Conservation (phyloP, 2,888 invertebrate species). For the Phalera bucephala region DNA sequence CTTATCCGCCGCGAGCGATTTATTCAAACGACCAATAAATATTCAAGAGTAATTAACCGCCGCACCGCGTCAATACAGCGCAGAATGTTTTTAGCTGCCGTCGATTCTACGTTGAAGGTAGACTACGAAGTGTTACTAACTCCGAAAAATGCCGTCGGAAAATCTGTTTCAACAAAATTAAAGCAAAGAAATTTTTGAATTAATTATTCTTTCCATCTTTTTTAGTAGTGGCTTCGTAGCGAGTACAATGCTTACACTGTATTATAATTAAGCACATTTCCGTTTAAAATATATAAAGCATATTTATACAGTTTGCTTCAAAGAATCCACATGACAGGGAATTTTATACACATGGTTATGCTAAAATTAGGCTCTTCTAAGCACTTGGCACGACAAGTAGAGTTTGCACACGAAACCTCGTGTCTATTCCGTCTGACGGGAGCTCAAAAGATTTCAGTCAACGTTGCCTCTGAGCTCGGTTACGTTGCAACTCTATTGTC, state of each 20-base stretch:
- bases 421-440: conserved; percentile 51
- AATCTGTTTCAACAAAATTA: conserved; percentile 47
- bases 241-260: background rate
- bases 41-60: conserved; percentile 79
- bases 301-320: background rate
- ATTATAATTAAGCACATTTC: too few relatives aligned
- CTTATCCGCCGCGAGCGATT: conserved; percentile 70
- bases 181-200: conserved; percentile 37
- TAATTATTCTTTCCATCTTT: conserved; percentile 34
- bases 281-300: background rate
- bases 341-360: conserved; percentile 9
- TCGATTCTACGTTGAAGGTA: conserved; percentile 64
- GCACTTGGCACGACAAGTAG: conserved; percentile 44
- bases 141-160: conserved; percentile 49
- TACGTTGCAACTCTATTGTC: conserved; percentile 57
- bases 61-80: conserved; percentile 63
- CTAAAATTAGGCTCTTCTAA: conserved; percentile 44
- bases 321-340: background rate
- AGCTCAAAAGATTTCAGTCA: conserved; percentile 62
- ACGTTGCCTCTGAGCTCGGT: conserved; percentile 47
- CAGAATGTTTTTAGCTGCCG: too few relatives aligned
- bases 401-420: conserved; percentile 48
- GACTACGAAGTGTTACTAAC: conserved; percentile 60
- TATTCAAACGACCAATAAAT: conserved; percentile 82
- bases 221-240: conserved; percentile 23